Evolutionary conservation across 2,797 vertebrate species (phyloP).

Genomic region (Anisognathus igniventris): DNA sequence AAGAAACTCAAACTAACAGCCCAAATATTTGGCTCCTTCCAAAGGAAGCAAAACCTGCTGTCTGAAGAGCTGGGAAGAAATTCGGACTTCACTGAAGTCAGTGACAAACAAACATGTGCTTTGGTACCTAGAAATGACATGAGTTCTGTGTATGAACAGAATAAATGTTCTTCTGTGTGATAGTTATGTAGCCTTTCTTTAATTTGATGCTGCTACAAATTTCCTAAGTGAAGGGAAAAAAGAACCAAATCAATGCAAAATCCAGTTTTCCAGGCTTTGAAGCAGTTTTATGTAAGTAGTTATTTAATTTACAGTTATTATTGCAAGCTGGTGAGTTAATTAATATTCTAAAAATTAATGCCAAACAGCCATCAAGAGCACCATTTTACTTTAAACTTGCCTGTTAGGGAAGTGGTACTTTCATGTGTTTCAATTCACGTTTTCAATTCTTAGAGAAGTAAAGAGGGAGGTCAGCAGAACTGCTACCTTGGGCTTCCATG

Average conservation of each 20-base stretch:
- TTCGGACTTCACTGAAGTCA: background rate
- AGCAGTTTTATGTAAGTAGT: background rate
- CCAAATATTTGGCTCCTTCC: background rate
- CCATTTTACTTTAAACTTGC: background rate
- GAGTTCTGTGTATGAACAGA: background rate
- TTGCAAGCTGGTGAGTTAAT: background rate
- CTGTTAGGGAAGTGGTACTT: background rate
- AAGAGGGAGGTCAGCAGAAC: background rate
- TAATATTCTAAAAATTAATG: background rate
- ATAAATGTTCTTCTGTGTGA: background rate
- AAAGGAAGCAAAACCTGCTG: background rate
- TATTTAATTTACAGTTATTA: background rate
- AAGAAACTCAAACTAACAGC: background rate
- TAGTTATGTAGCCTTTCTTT: background rate
- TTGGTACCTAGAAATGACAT: background rate
- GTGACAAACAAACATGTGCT: background rate
- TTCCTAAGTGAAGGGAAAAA: background rate
- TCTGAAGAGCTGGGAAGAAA: background rate
- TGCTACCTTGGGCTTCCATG: background rate
- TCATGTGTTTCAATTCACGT: background rate
- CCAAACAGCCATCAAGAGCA: background rate
- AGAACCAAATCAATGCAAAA: background rate
- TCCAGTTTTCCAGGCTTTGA: background rate
- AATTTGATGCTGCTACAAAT: background rate
- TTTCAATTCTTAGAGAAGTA: background rate